Conservation (phyloP, 2,797 vertebrate species). For the Anniella stebbinsi region DNA sequence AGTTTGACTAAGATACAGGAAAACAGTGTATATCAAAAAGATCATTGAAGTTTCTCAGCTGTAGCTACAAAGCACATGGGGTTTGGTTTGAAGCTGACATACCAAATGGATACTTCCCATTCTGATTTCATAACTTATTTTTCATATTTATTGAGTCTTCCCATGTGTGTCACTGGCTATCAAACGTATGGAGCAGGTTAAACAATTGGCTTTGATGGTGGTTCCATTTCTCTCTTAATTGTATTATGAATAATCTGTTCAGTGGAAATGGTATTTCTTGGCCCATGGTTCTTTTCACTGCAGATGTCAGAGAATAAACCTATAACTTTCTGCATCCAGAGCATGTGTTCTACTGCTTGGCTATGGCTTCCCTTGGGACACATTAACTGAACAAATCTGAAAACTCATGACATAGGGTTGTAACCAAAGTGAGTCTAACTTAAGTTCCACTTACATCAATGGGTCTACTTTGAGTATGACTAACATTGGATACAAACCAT, state of each 20-base stretch:
- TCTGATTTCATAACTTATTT: neutral
- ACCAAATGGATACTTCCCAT: neutral
- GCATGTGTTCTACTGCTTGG: neutral
- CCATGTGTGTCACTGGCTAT: neutral
- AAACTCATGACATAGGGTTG: neutral
- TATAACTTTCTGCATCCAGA: neutral
- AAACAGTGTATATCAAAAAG: neutral
- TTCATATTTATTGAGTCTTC: neutral
- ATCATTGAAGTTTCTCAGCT: neutral
- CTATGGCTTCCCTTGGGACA: neutral
- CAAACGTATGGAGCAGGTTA: neutral
- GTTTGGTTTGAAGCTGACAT: too few relatives aligned
- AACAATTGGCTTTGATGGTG: neutral
- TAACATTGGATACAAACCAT: too few relatives aligned
- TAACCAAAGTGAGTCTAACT: too few relatives aligned
- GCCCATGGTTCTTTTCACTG: neutral
- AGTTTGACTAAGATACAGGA: neutral
- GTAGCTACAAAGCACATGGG: neutral
- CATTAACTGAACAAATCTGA: neutral
- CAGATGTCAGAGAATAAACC: too few relatives aligned
- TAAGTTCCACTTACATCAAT: too few relatives aligned
- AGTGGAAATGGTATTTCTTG: neutral
- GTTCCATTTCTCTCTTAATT: neutral
- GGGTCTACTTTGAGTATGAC: too few relatives aligned
- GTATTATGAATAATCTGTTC: neutral